Percentiles rank a stretch among this genome's conserved stretches.
phyloP scores from a whole-genome alignment of 2,113 vertebrate genomes.

The Mustelus asterias region DNA sequence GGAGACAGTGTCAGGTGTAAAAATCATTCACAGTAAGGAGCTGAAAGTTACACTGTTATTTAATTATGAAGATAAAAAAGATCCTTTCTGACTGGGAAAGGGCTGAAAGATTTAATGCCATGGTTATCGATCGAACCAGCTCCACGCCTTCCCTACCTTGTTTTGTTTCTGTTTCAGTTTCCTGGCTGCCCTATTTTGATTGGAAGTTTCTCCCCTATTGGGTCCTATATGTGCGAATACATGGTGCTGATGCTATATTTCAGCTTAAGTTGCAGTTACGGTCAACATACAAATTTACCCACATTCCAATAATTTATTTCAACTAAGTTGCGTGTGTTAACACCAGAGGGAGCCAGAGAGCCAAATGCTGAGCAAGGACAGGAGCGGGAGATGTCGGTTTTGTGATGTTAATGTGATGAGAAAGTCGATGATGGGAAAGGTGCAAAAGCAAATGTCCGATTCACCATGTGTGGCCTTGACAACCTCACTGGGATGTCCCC shows the following conservation, averaged over 20 bases:
- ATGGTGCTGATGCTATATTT: background rate
- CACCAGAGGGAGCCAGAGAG: background rate
- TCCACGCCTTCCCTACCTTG: background rate
- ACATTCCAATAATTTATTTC: background rate
- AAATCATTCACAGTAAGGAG: too few relatives aligned
- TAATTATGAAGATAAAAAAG: background rate
- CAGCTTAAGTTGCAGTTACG: background rate
- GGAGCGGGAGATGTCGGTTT: background rate
- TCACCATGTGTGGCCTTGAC: background rate
- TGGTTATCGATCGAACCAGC: background rate
- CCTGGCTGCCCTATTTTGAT: background rate
- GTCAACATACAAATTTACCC: background rate
- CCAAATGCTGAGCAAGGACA: background rate
- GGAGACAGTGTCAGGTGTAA: too few relatives aligned
- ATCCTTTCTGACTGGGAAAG: background rate
- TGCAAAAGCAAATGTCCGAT: background rate
- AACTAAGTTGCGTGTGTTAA: background rate
- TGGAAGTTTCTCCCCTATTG: background rate
- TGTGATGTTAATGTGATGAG: background rate
- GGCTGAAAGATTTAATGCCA: background rate
- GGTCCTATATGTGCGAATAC: background rate
- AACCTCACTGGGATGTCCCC: background rate
- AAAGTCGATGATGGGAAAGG: background rate
- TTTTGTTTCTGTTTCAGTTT: background rate
- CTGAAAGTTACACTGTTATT: too few relatives aligned